phyloP scores from a whole-genome alignment of 1,140 invertebrate species.

The Zaprionus ornatus region DNA sequence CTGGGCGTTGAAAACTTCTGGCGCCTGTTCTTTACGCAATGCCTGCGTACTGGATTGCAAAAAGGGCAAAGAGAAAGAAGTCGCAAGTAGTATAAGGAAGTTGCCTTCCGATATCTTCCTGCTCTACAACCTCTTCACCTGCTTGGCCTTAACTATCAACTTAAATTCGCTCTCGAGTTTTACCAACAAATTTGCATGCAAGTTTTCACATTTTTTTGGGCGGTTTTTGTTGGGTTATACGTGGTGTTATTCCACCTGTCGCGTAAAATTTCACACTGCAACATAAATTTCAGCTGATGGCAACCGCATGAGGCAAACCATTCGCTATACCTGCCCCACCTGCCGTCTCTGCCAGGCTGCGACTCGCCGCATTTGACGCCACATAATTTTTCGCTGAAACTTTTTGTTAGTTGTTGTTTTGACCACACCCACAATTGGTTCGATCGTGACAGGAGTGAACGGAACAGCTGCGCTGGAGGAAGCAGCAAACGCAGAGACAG shows the following conservation, averaged over 20 bases:
- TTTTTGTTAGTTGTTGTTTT: constrained; percentile 70
- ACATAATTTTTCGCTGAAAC: constrained; percentile 74
- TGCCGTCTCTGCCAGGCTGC: constrained; percentile 23
- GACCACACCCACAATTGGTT: constrained; percentile 50
- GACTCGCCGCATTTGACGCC: constrained; percentile 77
- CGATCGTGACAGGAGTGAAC: not conserved
- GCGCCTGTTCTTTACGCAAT: not conserved
- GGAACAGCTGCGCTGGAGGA: not conserved
- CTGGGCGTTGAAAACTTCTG: not conserved
- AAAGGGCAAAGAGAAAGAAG: not conserved
- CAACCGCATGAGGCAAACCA: constrained; percentile 64
- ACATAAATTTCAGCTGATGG: constrained; percentile 72
- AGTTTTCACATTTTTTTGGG: constrained; percentile 50
- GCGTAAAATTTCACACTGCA: constrained; percentile 77
- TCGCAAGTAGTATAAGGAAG: not conserved
- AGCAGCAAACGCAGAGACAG: not conserved
- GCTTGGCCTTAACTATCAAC: not conserved
- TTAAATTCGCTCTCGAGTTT: not conserved
- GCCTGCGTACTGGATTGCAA: not conserved
- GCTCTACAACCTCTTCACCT: not conserved
- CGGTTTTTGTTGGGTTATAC: constrained; percentile 4
- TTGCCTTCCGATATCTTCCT: not conserved
- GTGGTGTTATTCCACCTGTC: constrained; percentile 71
- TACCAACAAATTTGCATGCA: constrained; percentile 59
- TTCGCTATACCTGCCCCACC: constrained; percentile 19